Conservation (phyloP, 1,140 invertebrate species). For the roundworm (Caenorhabditis elegans) region DNA sequence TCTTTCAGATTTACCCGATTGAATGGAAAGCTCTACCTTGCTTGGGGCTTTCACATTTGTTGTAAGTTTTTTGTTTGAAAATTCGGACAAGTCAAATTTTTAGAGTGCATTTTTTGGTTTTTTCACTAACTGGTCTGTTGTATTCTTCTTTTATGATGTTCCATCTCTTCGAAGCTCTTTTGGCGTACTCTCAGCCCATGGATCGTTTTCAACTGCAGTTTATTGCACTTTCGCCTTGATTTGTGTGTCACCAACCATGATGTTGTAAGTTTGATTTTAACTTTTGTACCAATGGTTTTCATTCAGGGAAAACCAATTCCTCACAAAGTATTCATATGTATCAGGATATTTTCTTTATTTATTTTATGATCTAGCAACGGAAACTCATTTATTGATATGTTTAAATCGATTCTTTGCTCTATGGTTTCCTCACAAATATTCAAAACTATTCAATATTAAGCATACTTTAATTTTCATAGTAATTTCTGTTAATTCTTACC, state of each 20-base stretch:
- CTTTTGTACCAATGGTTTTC: no score
- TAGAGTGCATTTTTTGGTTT: not conserved
- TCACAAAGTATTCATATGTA: not conserved
- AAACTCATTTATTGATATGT: not conserved
- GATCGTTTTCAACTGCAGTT: not conserved
- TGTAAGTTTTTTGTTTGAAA: not conserved
- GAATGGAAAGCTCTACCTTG: not conserved
- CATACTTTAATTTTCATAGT: not conserved
- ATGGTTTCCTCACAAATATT: constrained; percentile 3
- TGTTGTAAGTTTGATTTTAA: not conserved
- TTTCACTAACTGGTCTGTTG: not conserved
- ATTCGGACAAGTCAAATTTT: not conserved
- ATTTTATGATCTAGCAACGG: not conserved
- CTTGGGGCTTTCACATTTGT: not conserved
- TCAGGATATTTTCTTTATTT: not conserved
- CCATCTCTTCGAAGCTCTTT: not conserved
- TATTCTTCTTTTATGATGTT: not conserved
- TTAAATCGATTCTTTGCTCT: not conserved
- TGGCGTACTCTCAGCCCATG: not conserved
- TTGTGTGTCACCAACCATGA: not conserved
- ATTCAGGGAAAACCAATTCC: not conserved
- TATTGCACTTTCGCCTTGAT: not conserved
- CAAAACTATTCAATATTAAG: not conserved
- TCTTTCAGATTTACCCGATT: not conserved
- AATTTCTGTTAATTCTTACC: no score